Percentiles rank a stretch among this genome's conserved stretches.
These are phyloP conservation scores for Rhynchotus rufescens DNA, from an alignment of 2,797 vertebrate species.

Conservation along the genomic window DNA sequence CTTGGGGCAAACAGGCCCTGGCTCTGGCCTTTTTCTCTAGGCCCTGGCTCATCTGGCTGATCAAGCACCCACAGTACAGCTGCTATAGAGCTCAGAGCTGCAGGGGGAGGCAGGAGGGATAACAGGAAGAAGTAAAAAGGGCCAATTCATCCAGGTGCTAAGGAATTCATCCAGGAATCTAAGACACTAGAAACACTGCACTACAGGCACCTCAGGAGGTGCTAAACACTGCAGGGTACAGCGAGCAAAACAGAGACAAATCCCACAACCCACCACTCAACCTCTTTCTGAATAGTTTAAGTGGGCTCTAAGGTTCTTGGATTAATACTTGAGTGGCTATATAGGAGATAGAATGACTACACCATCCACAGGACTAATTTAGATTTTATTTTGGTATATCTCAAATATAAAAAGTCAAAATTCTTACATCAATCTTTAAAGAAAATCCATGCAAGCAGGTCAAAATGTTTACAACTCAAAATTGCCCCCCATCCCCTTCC, in stretches of 20 bases:
- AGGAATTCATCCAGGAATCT: accelerated
- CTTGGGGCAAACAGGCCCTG: not conserved
- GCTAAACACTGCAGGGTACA: not conserved
- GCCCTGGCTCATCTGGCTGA: not conserved
- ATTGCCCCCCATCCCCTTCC: not conserved
- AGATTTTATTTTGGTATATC: slow-evolving; percentile 79
- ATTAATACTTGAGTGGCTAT: not conserved
- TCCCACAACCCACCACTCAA: too few relatives aligned
- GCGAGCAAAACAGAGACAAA: not conserved
- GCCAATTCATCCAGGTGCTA: accelerated
- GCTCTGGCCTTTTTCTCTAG: not conserved
- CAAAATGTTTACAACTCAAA: slow-evolving; percentile 76
- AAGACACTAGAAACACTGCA: accelerated
- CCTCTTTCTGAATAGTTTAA: accelerated
- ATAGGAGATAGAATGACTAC: not conserved
- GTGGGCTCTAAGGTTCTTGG: not conserved
- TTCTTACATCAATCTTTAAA: slow-evolving; percentile 82
- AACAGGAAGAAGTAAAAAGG: accelerated
- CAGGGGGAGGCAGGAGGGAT: accelerated
- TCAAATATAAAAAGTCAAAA: slow-evolving; percentile 85
- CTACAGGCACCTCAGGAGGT: not conserved
- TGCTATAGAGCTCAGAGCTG: accelerated
- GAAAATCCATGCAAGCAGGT: slow-evolving; percentile 80
- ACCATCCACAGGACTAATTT: slow-evolving; percentile 58
- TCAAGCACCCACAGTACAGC: too few relatives aligned